Evolutionary conservation across 2,888 invertebrate species (phyloP), one percentile per base, ranked within the genome.

Genomic region (Hypomecis punctinalis): DNA sequence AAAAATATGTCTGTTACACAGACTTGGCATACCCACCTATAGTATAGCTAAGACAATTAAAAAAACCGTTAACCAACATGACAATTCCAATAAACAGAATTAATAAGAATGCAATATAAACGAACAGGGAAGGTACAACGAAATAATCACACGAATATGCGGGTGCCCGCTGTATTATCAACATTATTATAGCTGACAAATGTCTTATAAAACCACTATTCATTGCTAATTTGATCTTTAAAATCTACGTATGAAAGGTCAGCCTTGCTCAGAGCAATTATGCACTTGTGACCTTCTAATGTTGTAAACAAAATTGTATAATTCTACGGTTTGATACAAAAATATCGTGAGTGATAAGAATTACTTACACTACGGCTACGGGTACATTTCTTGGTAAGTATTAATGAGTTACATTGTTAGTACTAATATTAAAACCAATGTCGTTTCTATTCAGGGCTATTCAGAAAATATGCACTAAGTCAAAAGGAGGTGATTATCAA

Each of bases 21-120:
- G n/a, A n/a, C n/a, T n/a, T n/a, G n/a, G n/a, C n/a, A n/a, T n/a
- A n/a, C n/a, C n/a, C n/a, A n/a, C n/a, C n/a, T n/a, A n/a, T 23
- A 23, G 23, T 23, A 23, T 23, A 23, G 3, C 23, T 6, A 37
- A 13, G 5, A 61, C 37, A 60, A 71, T 60, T 68, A 43, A 61
- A 77, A 69, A 84, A 89, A 88, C 91, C 91, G 91, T 91, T 91
- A 91, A 84, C 91, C 90, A 85, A 83, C 88, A 90, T 89, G 73
- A 74, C 63, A 72, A 74, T 72, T 76, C 82, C 85, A 90, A 90
- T 90, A 9, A 86, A 85, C 79, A 66, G 68, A 77, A 83, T 88
- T 89, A 88, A 91, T 88, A 89, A 81, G 83, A 89, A 89, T 83
- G 86, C 86, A 77, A 88, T 91, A 88, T 86, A 84, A 85, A 83